Percentiles rank a stretch among this genome's conserved stretches.
phyloP scores from a whole-genome alignment of 2,113 vertebrate species.

The Lipophrys pholis region DNA sequence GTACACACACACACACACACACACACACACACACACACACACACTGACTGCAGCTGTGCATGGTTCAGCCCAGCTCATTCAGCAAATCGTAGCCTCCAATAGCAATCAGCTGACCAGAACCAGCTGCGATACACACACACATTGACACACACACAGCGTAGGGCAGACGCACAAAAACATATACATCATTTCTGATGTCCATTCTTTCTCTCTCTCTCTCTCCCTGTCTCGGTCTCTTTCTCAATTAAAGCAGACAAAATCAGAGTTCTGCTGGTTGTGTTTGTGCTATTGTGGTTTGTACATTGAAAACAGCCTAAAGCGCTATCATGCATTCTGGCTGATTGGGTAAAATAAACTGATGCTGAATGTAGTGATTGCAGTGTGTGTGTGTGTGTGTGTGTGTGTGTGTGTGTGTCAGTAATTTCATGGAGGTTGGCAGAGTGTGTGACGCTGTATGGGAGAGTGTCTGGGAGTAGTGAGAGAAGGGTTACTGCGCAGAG shows the following conservation, averaged over 20 bases:
- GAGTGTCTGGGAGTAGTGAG: slow-evolving; percentile 33
- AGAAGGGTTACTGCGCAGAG: slow-evolving; percentile 43
- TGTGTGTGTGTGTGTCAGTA: slow-evolving; percentile 19
- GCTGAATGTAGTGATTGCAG: slow-evolving; percentile 6
- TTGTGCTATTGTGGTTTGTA: slow-evolving; percentile 40
- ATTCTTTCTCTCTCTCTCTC: slow-evolving; percentile 63
- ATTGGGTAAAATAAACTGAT: slow-evolving; percentile 46
- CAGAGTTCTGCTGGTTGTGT: slow-evolving; percentile 35
- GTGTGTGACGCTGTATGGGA: slow-evolving; percentile 27
- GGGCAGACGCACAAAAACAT: slow-evolving; percentile 23
- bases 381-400: slow-evolving; percentile 12
- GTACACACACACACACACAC: not conserved
- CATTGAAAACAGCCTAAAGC: not conserved
- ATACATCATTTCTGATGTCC: slow-evolving; percentile 27
- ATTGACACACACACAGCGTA: slow-evolving; percentile 20
- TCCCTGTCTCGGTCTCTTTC: slow-evolving; percentile 38
- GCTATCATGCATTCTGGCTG: slow-evolving; percentile 8
- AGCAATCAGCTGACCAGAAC: slow-evolving; percentile 93
- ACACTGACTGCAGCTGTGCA: slow-evolving; percentile 93
- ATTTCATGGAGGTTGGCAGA: slow-evolving; percentile 34
- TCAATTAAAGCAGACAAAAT: slow-evolving; percentile 43
- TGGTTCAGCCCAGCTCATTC: slow-evolving; percentile 83
- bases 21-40: slow-evolving; percentile 77
- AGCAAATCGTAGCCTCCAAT: slow-evolving; percentile 88
- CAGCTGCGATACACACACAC: slow-evolving; percentile 61